A percentile compares a stretch with the other conserved stretches of the same genome.
Conservation (phyloP, 2,888 invertebrate species). For the Boloria euphrosyne region DNA sequence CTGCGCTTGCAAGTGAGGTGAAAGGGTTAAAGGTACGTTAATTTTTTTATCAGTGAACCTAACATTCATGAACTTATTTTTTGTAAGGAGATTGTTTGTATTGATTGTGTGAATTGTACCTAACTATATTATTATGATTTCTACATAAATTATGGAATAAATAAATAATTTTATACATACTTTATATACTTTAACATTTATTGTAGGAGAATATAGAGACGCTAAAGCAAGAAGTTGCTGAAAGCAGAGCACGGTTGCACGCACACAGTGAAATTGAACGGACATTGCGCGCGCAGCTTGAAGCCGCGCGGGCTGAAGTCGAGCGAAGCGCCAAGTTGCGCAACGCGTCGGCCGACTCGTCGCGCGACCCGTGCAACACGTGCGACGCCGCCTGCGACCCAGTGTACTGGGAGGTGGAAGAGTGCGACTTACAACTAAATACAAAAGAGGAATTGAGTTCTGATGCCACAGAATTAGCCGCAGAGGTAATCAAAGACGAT, state of each 20-base stretch:
- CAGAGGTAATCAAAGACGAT: slow-evolving; percentile 56
- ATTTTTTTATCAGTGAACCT: background rate
- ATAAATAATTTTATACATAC: no score
- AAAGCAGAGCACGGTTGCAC: slow-evolving; percentile 71
- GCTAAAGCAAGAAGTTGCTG: slow-evolving; percentile 74
- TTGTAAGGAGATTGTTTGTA: no score
- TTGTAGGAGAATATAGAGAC: slow-evolving; percentile 72
- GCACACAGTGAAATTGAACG: slow-evolving; percentile 76
- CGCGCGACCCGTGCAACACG: slow-evolving; percentile 55
- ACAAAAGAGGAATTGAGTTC: slow-evolving; percentile 73
- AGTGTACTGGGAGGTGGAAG: slow-evolving; percentile 67
- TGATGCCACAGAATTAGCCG: slow-evolving; percentile 73
- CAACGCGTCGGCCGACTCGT: slow-evolving; percentile 42
- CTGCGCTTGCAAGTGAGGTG: slow-evolving; percentile 69
- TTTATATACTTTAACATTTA: background rate
- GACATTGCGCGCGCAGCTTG: slow-evolving; percentile 72
- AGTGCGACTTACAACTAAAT: slow-evolving; percentile 62
- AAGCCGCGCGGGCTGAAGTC: slow-evolving; percentile 68
- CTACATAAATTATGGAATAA: background rate
- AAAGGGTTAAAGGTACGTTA: slow-evolving; percentile 70
- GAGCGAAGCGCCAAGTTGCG: slow-evolving; percentile 46
- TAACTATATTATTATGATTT: background rate
- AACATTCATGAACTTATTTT: no score
- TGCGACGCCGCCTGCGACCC: slow-evolving; percentile 77
- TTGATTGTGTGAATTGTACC: background rate